Conservation (phyloP, 2,113 vertebrate species). For the Podarcis raffonei region DNA sequence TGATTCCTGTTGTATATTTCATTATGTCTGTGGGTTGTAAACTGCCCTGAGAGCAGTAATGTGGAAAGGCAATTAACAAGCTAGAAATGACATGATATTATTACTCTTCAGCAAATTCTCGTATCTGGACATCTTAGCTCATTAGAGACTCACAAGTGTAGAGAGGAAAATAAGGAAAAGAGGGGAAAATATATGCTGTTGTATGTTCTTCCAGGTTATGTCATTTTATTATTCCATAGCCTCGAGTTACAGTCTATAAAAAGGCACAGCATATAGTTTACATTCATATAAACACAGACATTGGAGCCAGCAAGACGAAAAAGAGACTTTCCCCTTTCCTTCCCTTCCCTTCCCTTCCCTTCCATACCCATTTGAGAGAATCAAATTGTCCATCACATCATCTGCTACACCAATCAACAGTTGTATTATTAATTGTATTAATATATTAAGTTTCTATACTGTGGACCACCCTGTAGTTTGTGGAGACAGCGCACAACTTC, state of each 20-base stretch:
- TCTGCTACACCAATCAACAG: background rate
- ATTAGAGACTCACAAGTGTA: background rate
- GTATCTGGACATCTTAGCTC: background rate
- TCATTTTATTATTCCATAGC: background rate
- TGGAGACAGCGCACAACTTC: background rate
- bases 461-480: background rate
- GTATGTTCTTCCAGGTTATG: constrained; percentile 17
- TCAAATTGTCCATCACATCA: background rate
- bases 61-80: background rate
- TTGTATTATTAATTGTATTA: background rate
- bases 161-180: background rate
- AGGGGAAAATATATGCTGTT: background rate
- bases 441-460: background rate
- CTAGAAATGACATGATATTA: background rate
- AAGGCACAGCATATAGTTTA: background rate
- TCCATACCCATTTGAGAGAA: background rate
- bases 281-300: background rate
- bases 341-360: background rate
- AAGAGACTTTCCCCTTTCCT: background rate
- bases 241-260: background rate
- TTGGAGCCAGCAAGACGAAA: background rate
- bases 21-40: background rate
- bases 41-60: background rate
- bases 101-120: constrained; percentile 13
- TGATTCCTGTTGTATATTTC: background rate